phyloP scores from a whole-genome alignment of 1,140 invertebrate genomes.

The Polypedilum pembai region DNA sequence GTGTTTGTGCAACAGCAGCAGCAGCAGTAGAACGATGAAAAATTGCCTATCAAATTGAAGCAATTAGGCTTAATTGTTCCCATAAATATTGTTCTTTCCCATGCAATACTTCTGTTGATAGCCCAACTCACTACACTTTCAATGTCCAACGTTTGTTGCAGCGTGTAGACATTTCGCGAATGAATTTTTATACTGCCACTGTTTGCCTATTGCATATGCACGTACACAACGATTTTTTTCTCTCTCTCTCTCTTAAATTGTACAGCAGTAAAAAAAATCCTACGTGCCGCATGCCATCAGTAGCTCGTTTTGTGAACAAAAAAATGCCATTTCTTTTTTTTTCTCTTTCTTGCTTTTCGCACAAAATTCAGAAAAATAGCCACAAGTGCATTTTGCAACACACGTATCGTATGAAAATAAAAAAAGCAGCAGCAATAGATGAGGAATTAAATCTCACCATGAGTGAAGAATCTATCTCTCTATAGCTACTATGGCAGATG shows the following conservation, averaged over 20 bases:
- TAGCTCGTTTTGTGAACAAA: no score
- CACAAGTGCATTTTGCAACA: conserved; percentile 26
- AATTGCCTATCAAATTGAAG: conserved; percentile 27
- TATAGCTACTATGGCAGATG: background rate
- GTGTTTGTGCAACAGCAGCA: background rate
- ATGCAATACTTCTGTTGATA: conserved; percentile 2
- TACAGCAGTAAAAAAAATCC: background rate
- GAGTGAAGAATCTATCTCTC: conserved; percentile 1
- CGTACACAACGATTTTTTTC: background rate
- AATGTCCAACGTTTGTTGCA: background rate
- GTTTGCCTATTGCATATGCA: conserved; percentile 13
- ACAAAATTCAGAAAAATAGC: background rate
- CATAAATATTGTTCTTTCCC: conserved; percentile 26
- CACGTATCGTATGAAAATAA: conserved; percentile 2
- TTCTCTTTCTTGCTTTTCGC: background rate
- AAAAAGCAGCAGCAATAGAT: no score
- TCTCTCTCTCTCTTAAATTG: background rate
- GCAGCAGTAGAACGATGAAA: conserved; percentile 23
- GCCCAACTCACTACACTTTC: background rate
- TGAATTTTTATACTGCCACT: background rate
- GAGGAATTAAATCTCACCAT: conserved; percentile 22
- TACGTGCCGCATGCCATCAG: conserved; percentile 24
- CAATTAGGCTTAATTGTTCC: conserved; percentile 27
- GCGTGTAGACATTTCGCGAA: background rate
- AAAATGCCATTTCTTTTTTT: background rate